Conservation (phyloP, 2,797 vertebrate genomes). For the Aselliscus stoliczkanus region DNA sequence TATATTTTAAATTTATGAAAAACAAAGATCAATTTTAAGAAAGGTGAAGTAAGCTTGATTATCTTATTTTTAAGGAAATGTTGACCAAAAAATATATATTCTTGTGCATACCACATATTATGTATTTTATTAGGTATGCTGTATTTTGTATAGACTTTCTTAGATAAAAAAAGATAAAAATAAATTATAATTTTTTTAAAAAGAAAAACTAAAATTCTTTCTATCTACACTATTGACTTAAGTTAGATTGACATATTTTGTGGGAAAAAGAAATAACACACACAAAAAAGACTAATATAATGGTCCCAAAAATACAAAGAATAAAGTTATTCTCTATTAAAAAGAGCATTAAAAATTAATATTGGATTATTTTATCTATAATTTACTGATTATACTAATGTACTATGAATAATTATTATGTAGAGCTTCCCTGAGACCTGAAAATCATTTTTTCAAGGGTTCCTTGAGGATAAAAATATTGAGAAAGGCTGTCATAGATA, state of each 20-base stretch:
- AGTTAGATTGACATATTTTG: neutral
- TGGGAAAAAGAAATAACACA: neutral
- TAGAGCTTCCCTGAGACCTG: neutral
- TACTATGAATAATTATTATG: neutral
- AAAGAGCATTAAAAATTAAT: neutral
- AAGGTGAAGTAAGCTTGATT: neutral
- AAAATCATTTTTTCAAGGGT: neutral
- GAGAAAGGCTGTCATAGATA: neutral
- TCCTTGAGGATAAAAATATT: neutral
- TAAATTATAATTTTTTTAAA: neutral
- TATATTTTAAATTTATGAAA: neutral
- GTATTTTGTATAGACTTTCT: neutral
- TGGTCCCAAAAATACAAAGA: neutral
- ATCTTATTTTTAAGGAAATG: neutral
- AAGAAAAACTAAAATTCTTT: neutral
- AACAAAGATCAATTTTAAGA: neutral
- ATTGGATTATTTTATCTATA: neutral
- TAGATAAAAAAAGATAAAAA: neutral
- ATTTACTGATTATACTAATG: neutral
- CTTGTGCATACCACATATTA: neutral
- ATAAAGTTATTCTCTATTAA: neutral
- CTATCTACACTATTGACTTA: neutral
- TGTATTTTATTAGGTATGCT: neutral
- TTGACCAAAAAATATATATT: neutral
- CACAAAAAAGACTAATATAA: neutral